phyloP scores from a whole-genome alignment of 2,888 invertebrate genomes.

The Eilema caniola region DNA sequence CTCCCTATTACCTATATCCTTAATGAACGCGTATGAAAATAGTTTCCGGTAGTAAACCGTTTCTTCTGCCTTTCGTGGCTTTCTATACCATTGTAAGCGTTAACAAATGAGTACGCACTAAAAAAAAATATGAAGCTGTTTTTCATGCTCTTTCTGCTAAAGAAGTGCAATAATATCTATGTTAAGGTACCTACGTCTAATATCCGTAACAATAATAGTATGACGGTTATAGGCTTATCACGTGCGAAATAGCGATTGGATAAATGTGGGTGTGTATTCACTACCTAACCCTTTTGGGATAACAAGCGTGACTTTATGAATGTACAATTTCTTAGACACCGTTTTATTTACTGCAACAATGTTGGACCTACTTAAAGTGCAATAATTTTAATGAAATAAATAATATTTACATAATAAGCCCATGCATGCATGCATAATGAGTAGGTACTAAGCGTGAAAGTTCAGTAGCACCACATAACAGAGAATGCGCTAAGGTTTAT shows the following conservation, averaged over 20 bases:
- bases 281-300: neutral
- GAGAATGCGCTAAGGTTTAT: neutral
- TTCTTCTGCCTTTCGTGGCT: too few species aligned
- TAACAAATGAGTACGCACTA: too few species aligned
- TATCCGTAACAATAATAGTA: neutral
- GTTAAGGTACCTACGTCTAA: too few species aligned
- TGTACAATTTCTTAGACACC: neutral
- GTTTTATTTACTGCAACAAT: neutral
- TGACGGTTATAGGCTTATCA: too few species aligned
- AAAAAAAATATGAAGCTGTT: too few species aligned
- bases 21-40: too few species aligned
- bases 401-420: neutral
- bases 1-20: too few species aligned
- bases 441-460: constrained; percentile 7
- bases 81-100: too few species aligned
- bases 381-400: neutral
- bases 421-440: constrained; percentile 2
- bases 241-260: neutral
- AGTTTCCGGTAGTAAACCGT: too few species aligned
- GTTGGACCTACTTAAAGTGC: neutral
- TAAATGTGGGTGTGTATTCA: neutral
- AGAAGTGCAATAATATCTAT: too few species aligned
- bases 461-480: constrained; percentile 12
- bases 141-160: neutral
- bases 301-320: neutral